phyloP scores from a whole-genome alignment of 1,140 invertebrate genomes.

The Marisa cornuarietis region DNA sequence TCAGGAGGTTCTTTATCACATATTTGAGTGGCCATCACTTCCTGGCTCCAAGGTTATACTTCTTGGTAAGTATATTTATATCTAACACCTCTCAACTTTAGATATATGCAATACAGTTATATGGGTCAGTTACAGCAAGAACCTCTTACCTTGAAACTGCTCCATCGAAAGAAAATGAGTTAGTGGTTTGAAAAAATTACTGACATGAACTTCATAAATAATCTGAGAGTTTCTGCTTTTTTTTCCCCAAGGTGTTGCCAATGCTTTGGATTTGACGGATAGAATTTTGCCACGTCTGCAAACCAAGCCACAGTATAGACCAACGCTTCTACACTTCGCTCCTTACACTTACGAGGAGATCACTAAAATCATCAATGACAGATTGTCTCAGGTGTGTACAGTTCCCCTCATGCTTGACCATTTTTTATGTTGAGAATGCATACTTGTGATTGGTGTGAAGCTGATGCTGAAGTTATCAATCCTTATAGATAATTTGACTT shows the following conservation, averaged over 20 bases:
- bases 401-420: not conserved
- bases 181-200: not conserved
- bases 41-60: slow-evolving; percentile 79
- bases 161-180: not conserved
- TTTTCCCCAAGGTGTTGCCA: slow-evolving; percentile 77
- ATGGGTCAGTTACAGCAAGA: not conserved
- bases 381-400: slow-evolving; percentile 74
- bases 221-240: slow-evolving; percentile 2
- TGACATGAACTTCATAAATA: not conserved
- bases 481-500: not conserved
- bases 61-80: slow-evolving; percentile 72
- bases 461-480: not conserved
- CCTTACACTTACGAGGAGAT: slow-evolving; percentile 93
- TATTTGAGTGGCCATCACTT: slow-evolving; percentile 92
- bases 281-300: slow-evolving; percentile 88
- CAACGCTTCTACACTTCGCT: slow-evolving; percentile 84
- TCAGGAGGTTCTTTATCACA: slow-evolving; percentile 88
- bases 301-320: slow-evolving; percentile 67
- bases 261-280: slow-evolving; percentile 94
- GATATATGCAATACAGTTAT: not conserved
- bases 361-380: slow-evolving; percentile 81
- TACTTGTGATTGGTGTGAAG: not conserved
- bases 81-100: no score
- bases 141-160: no score
- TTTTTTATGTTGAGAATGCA: not conserved